Conservation (phyloP, 23 tunicate species). For the Diplosoma virens region DNA sequence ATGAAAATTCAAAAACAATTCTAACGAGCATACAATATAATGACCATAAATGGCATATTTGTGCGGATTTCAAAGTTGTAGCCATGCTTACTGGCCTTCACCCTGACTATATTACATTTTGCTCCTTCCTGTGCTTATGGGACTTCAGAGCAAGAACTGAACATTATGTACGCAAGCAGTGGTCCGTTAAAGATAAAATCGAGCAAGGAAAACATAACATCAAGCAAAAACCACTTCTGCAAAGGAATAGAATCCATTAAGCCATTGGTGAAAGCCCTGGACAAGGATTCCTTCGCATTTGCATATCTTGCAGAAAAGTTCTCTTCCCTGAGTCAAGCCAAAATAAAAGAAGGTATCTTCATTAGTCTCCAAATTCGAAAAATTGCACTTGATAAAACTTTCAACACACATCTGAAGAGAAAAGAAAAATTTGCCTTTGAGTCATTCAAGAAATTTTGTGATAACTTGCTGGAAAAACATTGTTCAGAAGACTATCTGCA, state of each 20-base stretch:
- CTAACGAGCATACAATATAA: constrained; percentile 5
- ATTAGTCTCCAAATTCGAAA: constrained; percentile 9
- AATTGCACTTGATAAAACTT: constrained; percentile 11
- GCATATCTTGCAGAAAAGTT: constrained; percentile 15
- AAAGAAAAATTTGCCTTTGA: constrained; percentile 17
- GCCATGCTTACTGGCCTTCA: constrained; percentile 7
- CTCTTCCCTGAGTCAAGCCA: neutral
- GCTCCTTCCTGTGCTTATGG: constrained; percentile 18
- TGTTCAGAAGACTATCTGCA: constrained; percentile 9
- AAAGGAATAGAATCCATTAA: constrained; percentile 2
- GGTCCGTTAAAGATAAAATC: neutral
- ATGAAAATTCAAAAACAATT: constrained; percentile 13
- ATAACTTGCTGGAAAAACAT: constrained; percentile 11
- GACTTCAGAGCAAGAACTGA: neutral
- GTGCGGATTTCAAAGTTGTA: constrained; percentile 30
- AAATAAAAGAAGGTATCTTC: constrained; percentile 18
- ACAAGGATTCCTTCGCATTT: constrained; percentile 10
- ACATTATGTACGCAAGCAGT: constrained; percentile 20
- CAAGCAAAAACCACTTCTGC: constrained; percentile 14
- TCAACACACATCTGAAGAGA: constrained; percentile 7
- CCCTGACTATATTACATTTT: constrained; percentile 9
- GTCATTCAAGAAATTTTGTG: constrained; percentile 15
- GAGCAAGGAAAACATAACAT: constrained; percentile 22
- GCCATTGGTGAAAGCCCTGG: constrained; percentile 11
- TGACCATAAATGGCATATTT: constrained; percentile 20